These are phyloP conservation scores for Theretra japonica DNA, from an alignment of 2,888 invertebrate genomes.

Conservation along the genomic window DNA sequence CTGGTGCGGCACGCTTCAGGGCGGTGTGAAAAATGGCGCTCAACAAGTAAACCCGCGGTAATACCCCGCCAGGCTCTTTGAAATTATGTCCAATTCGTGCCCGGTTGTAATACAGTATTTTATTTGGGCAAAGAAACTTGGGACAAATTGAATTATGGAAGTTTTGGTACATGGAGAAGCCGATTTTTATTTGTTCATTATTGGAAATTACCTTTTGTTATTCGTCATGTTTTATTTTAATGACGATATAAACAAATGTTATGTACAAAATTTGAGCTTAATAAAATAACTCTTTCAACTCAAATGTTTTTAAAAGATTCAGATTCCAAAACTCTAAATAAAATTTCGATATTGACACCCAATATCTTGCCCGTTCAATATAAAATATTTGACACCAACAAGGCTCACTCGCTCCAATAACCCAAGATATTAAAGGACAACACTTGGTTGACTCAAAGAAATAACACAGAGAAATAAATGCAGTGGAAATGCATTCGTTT, in stretches of 20 bases:
- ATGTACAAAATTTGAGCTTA: too few relatives aligned
- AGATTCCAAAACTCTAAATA: background rate
- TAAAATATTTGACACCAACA: background rate
- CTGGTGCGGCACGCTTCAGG: conserved; percentile 35
- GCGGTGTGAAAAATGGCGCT: conserved; percentile 56
- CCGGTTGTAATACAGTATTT: conserved; percentile 3
- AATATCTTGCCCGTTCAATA: background rate
- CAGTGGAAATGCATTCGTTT: conserved; percentile 24
- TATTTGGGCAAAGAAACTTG: conserved; percentile 9
- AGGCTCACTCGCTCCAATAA: background rate
- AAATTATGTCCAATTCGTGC: background rate
- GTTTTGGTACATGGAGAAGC: background rate
- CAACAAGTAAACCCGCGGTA: conserved; percentile 59
- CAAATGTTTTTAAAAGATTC: too few relatives aligned
- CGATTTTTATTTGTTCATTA: background rate
- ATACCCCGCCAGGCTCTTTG: background rate
- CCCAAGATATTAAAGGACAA: conserved; percentile 1
- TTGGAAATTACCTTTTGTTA: too few relatives aligned
- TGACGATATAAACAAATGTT: too few relatives aligned
- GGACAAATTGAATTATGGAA: background rate
- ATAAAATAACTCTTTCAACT: too few relatives aligned
- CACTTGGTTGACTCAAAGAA: background rate
- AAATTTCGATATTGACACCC: too few relatives aligned
- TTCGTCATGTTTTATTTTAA: too few relatives aligned
- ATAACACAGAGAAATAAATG: conserved; percentile 2